Evolutionary conservation across 2,888 invertebrate genomes (phyloP), one percentile per base, ranked within the genome.

Genomic region (Pammene fasciana): DNA sequence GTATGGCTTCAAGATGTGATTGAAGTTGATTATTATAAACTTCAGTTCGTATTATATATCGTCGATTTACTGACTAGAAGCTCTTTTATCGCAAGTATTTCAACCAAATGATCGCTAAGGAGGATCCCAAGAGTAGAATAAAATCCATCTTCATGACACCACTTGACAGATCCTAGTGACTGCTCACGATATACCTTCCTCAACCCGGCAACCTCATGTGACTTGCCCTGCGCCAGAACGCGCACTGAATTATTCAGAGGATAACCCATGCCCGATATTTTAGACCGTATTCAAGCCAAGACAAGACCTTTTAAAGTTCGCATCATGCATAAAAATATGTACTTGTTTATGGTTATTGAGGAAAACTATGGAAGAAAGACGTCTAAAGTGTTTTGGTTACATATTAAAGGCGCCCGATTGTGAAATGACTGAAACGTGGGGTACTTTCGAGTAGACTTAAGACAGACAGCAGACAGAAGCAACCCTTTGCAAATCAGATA

Each of bases 281-380:
- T 45, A 64, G 68, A 5, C 68, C 64, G 64, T 65, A 68, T 65
- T 68, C 64, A 57, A 65, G 64, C 65, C 71, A 71, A 71, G 71
- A 57, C 71, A 71, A 71, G 71, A 57, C 67, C 67, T 59, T 68
- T 71, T 67, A 71, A 71, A 67, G 71, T 67, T 52, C 50, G 59
- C 46, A 62, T 64, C 46, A 59, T 61, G 64, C 62, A 57, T 64
- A 67, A 71, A 67, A 54, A 67, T 65, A 68, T 59, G 50, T 52
- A 48, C 62, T 64, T 65, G 64, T 59, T 68, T 59, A 52, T 46
- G 34, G 36, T 60, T 26, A 48, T 48, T 7, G 10, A 7, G 16
- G 26, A 8, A 36, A 60, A 60, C 13, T 45, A 34, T 5, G 4
- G 1, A 50, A 50, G 34, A 7, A n/a, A 34, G 34, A n/a, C 11